phyloP scores from a whole-genome alignment of 2,113 vertebrate genomes.

The Sebastes schlegelii region DNA sequence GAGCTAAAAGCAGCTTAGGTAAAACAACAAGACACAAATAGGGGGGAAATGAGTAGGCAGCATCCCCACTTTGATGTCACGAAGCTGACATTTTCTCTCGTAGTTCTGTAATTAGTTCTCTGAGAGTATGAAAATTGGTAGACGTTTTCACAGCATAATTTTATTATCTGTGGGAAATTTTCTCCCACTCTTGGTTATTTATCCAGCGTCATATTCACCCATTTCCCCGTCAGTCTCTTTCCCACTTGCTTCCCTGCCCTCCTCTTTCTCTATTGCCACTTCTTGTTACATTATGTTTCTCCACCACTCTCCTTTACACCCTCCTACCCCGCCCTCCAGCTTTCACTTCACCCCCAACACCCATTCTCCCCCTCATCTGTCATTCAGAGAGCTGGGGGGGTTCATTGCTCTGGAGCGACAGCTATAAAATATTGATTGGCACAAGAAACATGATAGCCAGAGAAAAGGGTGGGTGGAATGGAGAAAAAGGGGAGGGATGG shows the following conservation, averaged over 20 bases:
- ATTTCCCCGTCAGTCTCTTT: conserved; percentile 29
- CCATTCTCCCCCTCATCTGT: conserved; percentile 74
- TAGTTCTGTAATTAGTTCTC: conserved; percentile 77
- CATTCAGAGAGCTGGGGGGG: conserved; percentile 65
- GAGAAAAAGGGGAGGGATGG: conserved; percentile 28
- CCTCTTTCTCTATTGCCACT: conserved; percentile 26
- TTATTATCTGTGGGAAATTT: conserved; percentile 70
- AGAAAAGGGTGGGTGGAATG: conserved; percentile 43
- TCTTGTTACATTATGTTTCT: conserved; percentile 33
- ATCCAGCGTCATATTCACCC: conserved; percentile 45
- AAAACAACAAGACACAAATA: conserved; percentile 68
- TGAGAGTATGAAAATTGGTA: conserved; percentile 60
- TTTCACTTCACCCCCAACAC: conserved; percentile 44
- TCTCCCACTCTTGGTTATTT: conserved; percentile 59
- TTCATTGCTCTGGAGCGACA: conserved; percentile 68
- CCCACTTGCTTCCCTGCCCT: conserved; percentile 17
- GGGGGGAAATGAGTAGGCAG: conserved; percentile 55
- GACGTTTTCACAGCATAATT: conserved; percentile 69
- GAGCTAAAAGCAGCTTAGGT: conserved; percentile 73
- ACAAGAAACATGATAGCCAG: conserved; percentile 74
- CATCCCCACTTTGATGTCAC: conserved; percentile 73
- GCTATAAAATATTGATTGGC: conserved; percentile 81
- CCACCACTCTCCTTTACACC: conserved; percentile 25
- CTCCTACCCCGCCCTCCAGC: conserved; percentile 2
- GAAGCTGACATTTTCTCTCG: conserved; percentile 69